Evolutionary conservation across 2,888 invertebrate genomes (phyloP), one percentile per base, ranked within the genome.

Genomic region (Pterostichus niger): DNA sequence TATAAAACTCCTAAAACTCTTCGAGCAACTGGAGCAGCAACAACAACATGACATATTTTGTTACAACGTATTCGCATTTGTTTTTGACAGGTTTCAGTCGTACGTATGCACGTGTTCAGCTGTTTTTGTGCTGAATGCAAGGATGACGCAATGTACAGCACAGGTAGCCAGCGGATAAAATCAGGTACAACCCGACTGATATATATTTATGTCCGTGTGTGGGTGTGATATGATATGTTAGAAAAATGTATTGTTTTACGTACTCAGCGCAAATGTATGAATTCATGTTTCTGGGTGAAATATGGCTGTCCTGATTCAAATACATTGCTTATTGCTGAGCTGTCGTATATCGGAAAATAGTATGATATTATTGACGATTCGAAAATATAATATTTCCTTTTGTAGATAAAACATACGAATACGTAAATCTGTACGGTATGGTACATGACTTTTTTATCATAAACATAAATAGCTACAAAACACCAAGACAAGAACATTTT

Each of bases 41-140:
- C 1, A 9, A 13, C 54, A 54, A 54, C 9, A 54, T 15, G 54
- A 5, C 13, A 17, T 54, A 54, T n/a, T 54, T 54, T 54, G 54
- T 15, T 54, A 13, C 17, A 5, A 17, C 54, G 9, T 54, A 59
- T 24, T 31, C 24, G 59, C 10, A 59, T 59, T 31, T 59, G 59
- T 59, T 59, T 59, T 31, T 59, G 59, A 59, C 59, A 59, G 59
- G 5, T 59, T 40, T 40, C 54, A 15, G 15, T 13, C 54, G 15
- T 54, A 7, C n/a, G 49, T 13, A 11, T 54, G 6, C 54, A 54
- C 59, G 59, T 59, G 31, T 59, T 59, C 54, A 61, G n/a, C 7
- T 64, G 64, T 64, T 64, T 64, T 64, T 64, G 40, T 13, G 64
- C 64, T 64, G 64, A 13, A 40, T 64, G 64, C 64, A 64, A 64